Evolutionary conservation across 2,113 vertebrate species (phyloP).

Genomic region (Pluvianellus socialis): DNA sequence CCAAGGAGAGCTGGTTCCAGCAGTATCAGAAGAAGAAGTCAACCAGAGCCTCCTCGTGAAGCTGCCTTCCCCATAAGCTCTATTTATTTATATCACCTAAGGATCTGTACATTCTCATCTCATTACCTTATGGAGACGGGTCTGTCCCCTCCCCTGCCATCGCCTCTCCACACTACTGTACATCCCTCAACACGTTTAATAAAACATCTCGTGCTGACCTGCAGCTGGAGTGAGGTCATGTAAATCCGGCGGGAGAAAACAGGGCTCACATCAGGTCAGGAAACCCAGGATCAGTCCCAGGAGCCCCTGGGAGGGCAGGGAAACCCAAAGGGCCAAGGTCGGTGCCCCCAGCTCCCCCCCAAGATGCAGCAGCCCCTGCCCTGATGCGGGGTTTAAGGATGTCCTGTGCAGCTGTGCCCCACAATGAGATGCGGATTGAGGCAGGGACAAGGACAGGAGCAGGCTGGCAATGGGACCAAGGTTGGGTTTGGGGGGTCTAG

Average conservation of each 20-base stretch:
- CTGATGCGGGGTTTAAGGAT: background rate
- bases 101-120: accelerated
- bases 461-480: background rate
- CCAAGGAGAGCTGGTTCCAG: accelerated
- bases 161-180: no score
- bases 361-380: background rate
- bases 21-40: accelerated
- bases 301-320: background rate
- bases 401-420: background rate
- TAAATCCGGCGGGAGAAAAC: accelerated
- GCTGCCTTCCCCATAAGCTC: background rate
- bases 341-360: no score
- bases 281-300: background rate
- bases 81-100: background rate
- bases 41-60: accelerated
- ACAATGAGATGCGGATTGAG: background rate
- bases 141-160: background rate
- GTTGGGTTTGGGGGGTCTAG: background rate
- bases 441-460: background rate
- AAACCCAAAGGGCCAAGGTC: background rate
- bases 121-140: accelerated
- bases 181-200: accelerated
- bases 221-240: background rate
- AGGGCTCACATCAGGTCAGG: accelerated
- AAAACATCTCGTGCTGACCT: background rate